Evolutionary conservation across 2,888 invertebrate species (phyloP).

Genomic region (Julus scanicus): DNA sequence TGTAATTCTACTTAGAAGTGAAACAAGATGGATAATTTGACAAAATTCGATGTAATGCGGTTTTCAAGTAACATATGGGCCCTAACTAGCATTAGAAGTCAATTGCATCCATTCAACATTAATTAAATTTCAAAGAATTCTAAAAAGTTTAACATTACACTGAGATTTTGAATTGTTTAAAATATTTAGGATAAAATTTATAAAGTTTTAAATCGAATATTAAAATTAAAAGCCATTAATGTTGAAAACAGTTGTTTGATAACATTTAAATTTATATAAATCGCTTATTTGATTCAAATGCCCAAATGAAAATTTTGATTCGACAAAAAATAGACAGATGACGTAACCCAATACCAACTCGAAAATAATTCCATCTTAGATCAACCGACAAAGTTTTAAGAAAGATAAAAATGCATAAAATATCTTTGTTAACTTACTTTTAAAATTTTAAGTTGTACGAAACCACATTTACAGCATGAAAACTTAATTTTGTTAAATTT

Average conservation of each 20-base stretch:
- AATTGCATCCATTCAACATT: not conserved
- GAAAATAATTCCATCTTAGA: conserved; percentile 1
- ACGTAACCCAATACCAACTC: not conserved
- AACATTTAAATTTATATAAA: conserved; percentile 22
- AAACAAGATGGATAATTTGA: not conserved
- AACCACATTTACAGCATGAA: too few species aligned
- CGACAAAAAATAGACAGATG: not conserved
- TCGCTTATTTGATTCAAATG: too few species aligned
- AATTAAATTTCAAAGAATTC: not conserved
- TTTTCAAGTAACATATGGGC: not conserved
- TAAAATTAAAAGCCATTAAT: not conserved
- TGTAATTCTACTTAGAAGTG: too few species aligned
- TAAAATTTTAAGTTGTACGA: too few species aligned
- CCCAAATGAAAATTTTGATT: not conserved
- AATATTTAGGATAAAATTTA: too few species aligned
- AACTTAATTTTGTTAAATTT: too few species aligned
- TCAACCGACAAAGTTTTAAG: too few species aligned
- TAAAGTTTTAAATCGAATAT: too few species aligned
- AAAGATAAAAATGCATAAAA: too few species aligned
- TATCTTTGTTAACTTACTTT: too few species aligned
- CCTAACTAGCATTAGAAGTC: not conserved
- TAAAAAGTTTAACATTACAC: too few species aligned
- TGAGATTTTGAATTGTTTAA: too few species aligned
- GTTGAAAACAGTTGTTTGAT: not conserved
- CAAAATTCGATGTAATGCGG: not conserved